Conservation (phyloP, 2,888 invertebrate genomes). For the Geophilus truncorum region DNA sequence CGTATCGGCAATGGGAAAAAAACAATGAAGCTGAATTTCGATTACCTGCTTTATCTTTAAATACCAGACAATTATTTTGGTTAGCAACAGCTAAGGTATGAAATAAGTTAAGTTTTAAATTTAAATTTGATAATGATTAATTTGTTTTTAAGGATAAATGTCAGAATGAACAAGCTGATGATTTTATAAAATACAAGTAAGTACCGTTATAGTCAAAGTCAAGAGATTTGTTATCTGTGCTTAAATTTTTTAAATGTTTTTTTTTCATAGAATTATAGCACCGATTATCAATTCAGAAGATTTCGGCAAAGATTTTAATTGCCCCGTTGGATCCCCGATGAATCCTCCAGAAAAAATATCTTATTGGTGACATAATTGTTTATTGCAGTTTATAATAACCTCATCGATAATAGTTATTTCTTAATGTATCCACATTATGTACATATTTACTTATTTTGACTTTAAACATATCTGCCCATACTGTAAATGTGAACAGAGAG, state of each 20-base stretch:
- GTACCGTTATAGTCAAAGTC: no score
- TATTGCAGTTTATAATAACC: no score
- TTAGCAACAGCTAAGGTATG: not conserved
- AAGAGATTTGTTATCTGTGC: not conserved
- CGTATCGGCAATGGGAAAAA: not conserved
- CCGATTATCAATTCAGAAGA: slow-evolving; percentile 59
- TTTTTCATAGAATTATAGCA: slow-evolving; percentile 46
- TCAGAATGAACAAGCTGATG: not conserved
- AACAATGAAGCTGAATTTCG: not conserved
- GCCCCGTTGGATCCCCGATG: slow-evolving; percentile 58
- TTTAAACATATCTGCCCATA: no score
- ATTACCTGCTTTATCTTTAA: not conserved
- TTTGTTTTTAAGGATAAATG: not conserved
- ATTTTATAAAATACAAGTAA: no score
- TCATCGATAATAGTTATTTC: no score
- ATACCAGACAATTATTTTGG: not conserved
- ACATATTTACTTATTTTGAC: no score
- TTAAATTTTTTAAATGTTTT: not conserved
- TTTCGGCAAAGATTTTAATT: slow-evolving; percentile 60
- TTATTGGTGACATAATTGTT: slow-evolving; percentile 45
- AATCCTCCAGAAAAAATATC: slow-evolving; percentile 59
- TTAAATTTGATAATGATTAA: not conserved
- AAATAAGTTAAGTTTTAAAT: not conserved
- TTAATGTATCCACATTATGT: no score
- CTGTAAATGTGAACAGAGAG: no score